Percentiles rank a stretch among this genome's conserved stretches.
phyloP scores from a whole-genome alignment of 2,113 vertebrate genomes.

The Forbesichthys papilliferus region DNA sequence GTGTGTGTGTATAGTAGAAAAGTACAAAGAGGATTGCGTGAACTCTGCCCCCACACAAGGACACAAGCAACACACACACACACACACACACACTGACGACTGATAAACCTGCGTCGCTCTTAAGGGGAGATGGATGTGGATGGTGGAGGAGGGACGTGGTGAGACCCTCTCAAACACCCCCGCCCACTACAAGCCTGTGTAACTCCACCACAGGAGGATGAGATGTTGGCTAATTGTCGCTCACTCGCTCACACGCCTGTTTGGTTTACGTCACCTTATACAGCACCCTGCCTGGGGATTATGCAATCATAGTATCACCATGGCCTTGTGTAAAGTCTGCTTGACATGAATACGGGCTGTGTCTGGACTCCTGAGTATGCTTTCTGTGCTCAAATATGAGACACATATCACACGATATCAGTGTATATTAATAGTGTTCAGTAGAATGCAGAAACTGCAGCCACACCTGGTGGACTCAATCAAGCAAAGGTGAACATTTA shows the following conservation, averaged over 20 bases:
- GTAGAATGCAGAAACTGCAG: too few species aligned
- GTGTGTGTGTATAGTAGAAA: conserved; percentile 43
- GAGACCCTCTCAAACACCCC: conserved; percentile 69
- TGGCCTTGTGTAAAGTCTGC: too few species aligned
- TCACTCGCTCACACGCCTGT: conserved; percentile 42
- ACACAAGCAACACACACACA: background rate
- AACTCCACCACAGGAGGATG: conserved; percentile 59
- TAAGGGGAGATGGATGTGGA: conserved; percentile 48
- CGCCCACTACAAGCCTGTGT: conserved; percentile 49
- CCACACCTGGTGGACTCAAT: too few species aligned
- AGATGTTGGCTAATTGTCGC: conserved; percentile 60
- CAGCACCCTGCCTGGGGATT: too few species aligned
- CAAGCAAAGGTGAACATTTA: too few species aligned
- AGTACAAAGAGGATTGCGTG: conserved; percentile 65
- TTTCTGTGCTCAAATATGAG: too few species aligned
- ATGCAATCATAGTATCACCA: background rate
- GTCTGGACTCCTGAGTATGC: too few species aligned
- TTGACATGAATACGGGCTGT: too few species aligned
- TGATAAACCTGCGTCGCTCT: conserved; percentile 69
- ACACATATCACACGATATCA: too few species aligned
- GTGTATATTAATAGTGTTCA: too few species aligned
- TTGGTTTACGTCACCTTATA: background rate
- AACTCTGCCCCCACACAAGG: conserved; percentile 59
- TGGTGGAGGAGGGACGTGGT: conserved; percentile 58
- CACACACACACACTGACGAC: conserved; percentile 38